Evolutionary conservation across 2,797 vertebrate species (phyloP).

Genomic region (Alectoris magna): DNA sequence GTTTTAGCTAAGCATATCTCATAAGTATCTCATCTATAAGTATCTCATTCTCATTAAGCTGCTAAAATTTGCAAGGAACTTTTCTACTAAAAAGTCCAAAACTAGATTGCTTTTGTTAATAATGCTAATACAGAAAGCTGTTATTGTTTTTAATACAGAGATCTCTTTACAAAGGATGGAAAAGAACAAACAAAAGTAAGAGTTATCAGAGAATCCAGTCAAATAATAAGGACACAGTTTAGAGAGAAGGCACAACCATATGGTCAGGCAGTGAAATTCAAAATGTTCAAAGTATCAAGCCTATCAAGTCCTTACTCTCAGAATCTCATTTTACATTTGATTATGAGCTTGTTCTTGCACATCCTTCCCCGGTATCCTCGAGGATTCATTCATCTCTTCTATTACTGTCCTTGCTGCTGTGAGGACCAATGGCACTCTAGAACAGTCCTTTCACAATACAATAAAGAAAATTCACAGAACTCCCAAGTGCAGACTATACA

Average conservation of each 20-base stretch:
- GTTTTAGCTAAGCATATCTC: not conserved
- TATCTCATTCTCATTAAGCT: not conserved
- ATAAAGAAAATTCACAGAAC: not conserved
- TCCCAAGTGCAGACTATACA: not conserved
- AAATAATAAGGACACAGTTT: not conserved
- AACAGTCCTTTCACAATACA: accelerated
- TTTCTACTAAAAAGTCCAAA: not conserved
- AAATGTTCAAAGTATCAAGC: not conserved
- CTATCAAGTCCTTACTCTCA: not conserved
- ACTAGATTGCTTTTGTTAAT: not conserved
- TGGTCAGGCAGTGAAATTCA: not conserved
- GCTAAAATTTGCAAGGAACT: not conserved
- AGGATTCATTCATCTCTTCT: not conserved
- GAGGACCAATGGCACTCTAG: accelerated
- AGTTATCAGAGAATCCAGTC: not conserved
- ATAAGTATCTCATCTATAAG: too few relatives aligned
- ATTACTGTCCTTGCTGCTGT: not conserved
- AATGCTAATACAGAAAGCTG: not conserved
- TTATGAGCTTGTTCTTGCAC: not conserved
- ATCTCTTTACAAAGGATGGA: not conserved
- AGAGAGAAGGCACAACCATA: not conserved
- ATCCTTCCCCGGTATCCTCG: not conserved
- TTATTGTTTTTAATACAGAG: too few relatives aligned
- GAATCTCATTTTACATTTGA: not conserved
- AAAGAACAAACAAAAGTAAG: not conserved